Conservation (phyloP, 2,113 vertebrate species). For the Elaphurus davidianus region DNA sequence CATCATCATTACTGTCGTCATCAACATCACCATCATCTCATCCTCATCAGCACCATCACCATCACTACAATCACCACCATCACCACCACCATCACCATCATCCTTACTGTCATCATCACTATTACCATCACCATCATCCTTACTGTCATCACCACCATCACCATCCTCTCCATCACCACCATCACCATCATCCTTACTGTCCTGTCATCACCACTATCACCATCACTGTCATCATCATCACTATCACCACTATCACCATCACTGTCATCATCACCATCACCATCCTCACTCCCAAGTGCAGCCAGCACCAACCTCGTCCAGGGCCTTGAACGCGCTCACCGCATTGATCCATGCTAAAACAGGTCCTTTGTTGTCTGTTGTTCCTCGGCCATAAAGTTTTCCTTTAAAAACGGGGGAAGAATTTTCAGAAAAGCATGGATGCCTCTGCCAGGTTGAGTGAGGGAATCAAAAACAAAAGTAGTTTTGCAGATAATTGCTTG, state of each 20-base stretch:
- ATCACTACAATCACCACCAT: rapidly evolving
- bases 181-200: rapidly evolving
- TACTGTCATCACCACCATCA: too few relatives aligned
- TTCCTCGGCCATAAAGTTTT: conserved; percentile 85
- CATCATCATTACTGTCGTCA: too few relatives aligned
- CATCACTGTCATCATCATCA: too few relatives aligned
- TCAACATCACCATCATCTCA: too few relatives aligned
- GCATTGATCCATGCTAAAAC: conserved; percentile 86
- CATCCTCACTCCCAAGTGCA: not conserved
- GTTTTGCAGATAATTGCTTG: not conserved
- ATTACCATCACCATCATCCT: not conserved
- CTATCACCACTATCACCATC: too few relatives aligned
- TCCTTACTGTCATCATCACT: rapidly evolving
- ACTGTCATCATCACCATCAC: not conserved
- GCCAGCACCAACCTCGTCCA: conserved; percentile 77
- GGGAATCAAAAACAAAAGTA: not conserved
- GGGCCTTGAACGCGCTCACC: conserved; percentile 76
- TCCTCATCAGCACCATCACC: too few relatives aligned
- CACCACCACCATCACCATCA: too few relatives aligned
- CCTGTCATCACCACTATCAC: rapidly evolving
- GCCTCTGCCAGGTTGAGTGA: not conserved
- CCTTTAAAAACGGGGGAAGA: conserved; percentile 72
- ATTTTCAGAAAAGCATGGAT: not conserved
- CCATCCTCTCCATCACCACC: too few relatives aligned
- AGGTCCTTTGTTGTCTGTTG: conserved; percentile 87